Base-by-base conservation (phyloP, 1,140 invertebrate species). In the Ceratosolen fusciceps region DNA sequence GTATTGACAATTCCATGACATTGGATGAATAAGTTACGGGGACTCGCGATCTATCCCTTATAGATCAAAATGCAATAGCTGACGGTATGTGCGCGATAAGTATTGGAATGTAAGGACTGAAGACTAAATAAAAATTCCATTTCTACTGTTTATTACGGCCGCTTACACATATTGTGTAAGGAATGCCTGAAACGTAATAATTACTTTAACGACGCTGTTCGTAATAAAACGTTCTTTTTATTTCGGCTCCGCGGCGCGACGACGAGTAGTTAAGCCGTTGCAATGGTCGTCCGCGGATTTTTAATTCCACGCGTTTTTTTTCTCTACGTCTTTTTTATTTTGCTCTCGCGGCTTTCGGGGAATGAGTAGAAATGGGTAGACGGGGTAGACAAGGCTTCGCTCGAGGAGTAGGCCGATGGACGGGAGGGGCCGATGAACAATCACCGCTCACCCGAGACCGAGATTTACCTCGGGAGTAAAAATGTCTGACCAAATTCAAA, bases 121-220 rank as follows among this genome's bases (percentile, higher is more conserved):
- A 7, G 67, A 7, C 26, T 70, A 16, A 65, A 65, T 37, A 21
- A 65, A 65, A 65, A 65, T 65, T 65, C 60, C 60, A 65, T 37
- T 65, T 37, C 29, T 65, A 65, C 34, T 65, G 37, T 65, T 65
- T 65, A 65, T 65, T 65, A 12, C 60, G 37, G 16, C 37, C 24
- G 21, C 37, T 62, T 65, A 31, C 31, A 37, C 60, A 65, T 37
- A 37, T 37, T 65, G 10, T 65, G 31, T 37, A 65, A n/a, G 60
- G 31, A 65, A 65, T 65, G 60, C 24, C 21, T 62, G 12, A 37
- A 65, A 65, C 60, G 31, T 65, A 65, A 65, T 65, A 65, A 65
- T 65, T 65, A 65, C 16, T 37, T 65, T 65, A 37, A 65, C 14
- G 60, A 37, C n/a, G 60, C 60, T 65, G 60, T 65, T n/a, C n/a